Evolutionary conservation across 2,113 vertebrate species (phyloP).

Genomic region (Embiotoca jacksoni): DNA sequence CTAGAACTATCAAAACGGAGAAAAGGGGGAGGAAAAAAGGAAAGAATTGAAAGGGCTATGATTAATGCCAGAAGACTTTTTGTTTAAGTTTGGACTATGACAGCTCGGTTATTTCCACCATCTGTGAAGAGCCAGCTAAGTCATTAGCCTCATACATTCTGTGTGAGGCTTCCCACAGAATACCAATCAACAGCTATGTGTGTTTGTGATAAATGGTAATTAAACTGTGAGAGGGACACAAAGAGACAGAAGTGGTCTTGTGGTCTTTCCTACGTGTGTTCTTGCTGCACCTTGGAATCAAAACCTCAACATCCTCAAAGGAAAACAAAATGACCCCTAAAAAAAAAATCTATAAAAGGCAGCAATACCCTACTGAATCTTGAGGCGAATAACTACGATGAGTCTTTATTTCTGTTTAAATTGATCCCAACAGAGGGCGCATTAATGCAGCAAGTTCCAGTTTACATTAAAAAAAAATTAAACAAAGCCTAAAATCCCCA

Average conservation of each 20-base stretch:
- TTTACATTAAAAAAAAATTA: too few relatives aligned
- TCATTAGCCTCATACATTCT: slow-evolving; percentile 62
- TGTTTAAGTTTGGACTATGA: slow-evolving; percentile 19
- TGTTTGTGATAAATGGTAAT: slow-evolving; percentile 54
- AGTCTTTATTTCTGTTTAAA: too few relatives aligned
- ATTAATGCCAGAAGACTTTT: slow-evolving; percentile 14
- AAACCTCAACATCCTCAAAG: background rate
- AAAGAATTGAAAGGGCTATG: background rate
- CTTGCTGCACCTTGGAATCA: slow-evolving; percentile 8
- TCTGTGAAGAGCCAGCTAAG: slow-evolving; percentile 49
- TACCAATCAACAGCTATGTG: slow-evolving; percentile 51
- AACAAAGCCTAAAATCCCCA: too few relatives aligned
- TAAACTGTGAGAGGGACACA: slow-evolving; percentile 28
- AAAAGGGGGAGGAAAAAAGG: background rate
- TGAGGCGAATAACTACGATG: too few relatives aligned
- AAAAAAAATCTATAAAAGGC: too few relatives aligned
- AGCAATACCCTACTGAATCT: too few relatives aligned
- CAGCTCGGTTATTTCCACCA: slow-evolving; percentile 56
- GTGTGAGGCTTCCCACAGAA: slow-evolving; percentile 32
- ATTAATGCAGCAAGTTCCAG: too few relatives aligned
- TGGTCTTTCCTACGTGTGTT: slow-evolving; percentile 18
- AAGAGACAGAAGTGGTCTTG: slow-evolving; percentile 24
- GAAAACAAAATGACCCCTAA: background rate
- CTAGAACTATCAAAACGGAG: slow-evolving; percentile 5
- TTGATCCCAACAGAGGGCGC: too few relatives aligned